Evolutionary conservation across 2,888 invertebrate genomes (phyloP), one percentile per base, ranked within the genome.

Genomic region (Erannis defoliaria): DNA sequence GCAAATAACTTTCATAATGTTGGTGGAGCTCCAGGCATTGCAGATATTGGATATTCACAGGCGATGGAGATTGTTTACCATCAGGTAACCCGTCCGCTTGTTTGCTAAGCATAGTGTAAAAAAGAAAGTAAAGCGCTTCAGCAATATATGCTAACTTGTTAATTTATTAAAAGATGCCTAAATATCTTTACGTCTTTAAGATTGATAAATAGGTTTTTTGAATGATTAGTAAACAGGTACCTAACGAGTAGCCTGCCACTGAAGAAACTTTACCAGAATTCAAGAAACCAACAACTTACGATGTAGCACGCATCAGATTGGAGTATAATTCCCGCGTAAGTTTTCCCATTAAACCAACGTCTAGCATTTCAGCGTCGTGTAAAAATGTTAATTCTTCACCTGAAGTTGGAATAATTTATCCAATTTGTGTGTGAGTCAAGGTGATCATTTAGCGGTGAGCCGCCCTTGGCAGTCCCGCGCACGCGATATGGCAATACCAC

Each of bases 401-500:
- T 29, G 33, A 29, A 62, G 40, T 48, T 31, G 21, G 29, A 48
- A 45, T 54, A 51, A 51, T 67, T 74, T 65, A 73, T 72, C 66
- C 71, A 59, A 68, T 66, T 67, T 70, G 68, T 67, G 70, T 68
- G 62, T 67, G 57, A 56, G 66, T 73, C 78, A 79, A 79, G 77
- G 77, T 75, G 66, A 70, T 55, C 60, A 40, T 35, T 49, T 50
- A 63, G 40, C 40, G 59, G 65, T 56, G 26, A 55, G 35, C 63
- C 62, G 72, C 64, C 76, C 77, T 76, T 74, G 75, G 71, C 56
- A 59, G 29, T 40, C 50, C 18, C 5, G 14, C 5, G 40, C 78
- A 79, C 79, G 79, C 78, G 68, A 79, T 74, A 55, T 63, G 71
- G 62, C 66, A 70, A 74, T 78, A 58, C 38, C 53, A 45, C 50